Percentiles rank a stretch among this genome's conserved stretches.
Conservation (phyloP, 1,140 invertebrate genomes). For the Drosophila micromelanica region DNA sequence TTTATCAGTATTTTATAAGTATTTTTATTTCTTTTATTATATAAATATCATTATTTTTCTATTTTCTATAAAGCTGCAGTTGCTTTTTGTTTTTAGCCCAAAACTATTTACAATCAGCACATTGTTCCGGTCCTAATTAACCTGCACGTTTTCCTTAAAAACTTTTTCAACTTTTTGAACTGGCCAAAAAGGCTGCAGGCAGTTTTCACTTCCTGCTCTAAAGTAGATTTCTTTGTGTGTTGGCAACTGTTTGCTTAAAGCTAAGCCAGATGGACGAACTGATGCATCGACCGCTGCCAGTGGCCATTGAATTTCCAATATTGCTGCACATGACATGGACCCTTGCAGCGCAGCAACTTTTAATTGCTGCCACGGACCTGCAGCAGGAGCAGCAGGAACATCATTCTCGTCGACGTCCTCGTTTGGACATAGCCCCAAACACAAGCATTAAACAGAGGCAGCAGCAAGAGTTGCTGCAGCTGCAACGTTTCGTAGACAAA, state of each 20-base stretch:
- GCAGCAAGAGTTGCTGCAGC: conserved; percentile 1
- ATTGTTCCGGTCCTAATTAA: conserved; percentile 12
- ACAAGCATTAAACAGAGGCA: conserved; percentile 23
- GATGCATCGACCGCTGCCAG: conserved; percentile 7
- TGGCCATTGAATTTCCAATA: conserved; percentile 36
- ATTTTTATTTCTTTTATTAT: too few relatives aligned
- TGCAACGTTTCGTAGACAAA: conserved; percentile 57
- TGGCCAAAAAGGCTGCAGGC: conserved; percentile 4
- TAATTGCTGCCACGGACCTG: conserved; percentile 74
- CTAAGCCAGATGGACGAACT: conserved; percentile 2
- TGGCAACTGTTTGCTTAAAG: conserved; percentile 35
- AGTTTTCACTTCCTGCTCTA: neutral
- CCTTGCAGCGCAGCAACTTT: conserved; percentile 57
- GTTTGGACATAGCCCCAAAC: conserved; percentile 41
- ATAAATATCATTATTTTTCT: neutral
- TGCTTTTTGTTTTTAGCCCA: too few relatives aligned
- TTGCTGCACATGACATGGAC: conserved; percentile 39
- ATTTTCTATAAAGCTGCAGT: neutral
- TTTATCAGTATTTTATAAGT: too few relatives aligned
- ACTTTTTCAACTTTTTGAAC: conserved; percentile 6
- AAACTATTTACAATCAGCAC: neutral
- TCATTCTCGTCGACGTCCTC: neutral
- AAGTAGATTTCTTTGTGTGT: conserved; percentile 17
- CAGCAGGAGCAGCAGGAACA: conserved; percentile 15
- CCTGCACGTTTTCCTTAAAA: conserved; percentile 14